phyloP scores from a whole-genome alignment of 1,140 invertebrate genomes.

The Metaphire vulgaris region DNA sequence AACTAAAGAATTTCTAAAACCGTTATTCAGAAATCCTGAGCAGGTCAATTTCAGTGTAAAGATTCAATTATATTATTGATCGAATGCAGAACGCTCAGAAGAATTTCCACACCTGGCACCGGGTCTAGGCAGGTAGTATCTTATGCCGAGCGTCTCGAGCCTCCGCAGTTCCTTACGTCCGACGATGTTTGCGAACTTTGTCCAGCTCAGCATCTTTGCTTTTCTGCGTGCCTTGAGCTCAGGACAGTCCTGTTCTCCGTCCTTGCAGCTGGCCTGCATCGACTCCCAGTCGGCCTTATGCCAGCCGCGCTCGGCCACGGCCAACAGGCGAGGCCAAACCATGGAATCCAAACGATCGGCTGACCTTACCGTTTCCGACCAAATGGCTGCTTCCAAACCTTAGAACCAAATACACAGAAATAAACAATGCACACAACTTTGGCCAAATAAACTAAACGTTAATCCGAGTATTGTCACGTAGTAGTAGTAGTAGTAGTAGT shows the following conservation, averaged over 20 bases:
- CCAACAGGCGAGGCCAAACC: slow-evolving; percentile 41
- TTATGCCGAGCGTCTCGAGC: slow-evolving; percentile 36
- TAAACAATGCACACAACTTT: too few species aligned
- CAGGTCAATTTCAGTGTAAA: too few species aligned
- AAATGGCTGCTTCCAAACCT: slow-evolving; percentile 30
- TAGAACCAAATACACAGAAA: too few species aligned
- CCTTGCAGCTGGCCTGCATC: background rate
- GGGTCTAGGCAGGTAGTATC: slow-evolving; percentile 41
- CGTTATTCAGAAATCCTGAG: too few species aligned
- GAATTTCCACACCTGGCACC: slow-evolving; percentile 38
- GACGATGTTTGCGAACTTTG: slow-evolving; percentile 38
- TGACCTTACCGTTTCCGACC: slow-evolving; percentile 39
- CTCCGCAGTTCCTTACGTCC: slow-evolving; percentile 39
- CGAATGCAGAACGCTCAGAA: too few species aligned
- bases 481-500: too few species aligned
- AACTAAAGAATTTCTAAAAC: too few species aligned
- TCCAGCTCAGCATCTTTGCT: slow-evolving; percentile 37
- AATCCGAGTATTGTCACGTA: too few species aligned
- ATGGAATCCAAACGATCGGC: slow-evolving; percentile 36
- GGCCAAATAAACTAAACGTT: too few species aligned
- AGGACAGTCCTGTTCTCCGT: background rate
- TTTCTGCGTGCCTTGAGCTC: background rate
- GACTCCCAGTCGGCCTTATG: slow-evolving; percentile 40
- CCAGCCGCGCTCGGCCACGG: slow-evolving; percentile 46
- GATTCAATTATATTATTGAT: too few species aligned